Evolutionary conservation across 2,113 vertebrate species (phyloP).

Genomic region (Centropus bengalensis): DNA sequence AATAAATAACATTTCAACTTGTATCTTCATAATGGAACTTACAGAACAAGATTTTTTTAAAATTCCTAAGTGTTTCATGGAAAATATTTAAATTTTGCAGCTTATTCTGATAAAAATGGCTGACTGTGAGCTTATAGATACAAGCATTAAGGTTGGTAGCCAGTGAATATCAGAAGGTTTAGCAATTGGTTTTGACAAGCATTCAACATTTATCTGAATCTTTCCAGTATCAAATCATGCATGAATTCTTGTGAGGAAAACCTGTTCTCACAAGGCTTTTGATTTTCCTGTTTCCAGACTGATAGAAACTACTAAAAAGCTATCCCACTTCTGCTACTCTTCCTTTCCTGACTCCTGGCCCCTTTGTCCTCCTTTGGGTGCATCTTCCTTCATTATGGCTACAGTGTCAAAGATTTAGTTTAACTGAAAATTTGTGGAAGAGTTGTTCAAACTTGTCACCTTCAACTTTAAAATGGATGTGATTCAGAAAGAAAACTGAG

Average conservation of each 20-base stretch:
- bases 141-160: constrained; percentile 51
- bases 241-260: constrained; percentile 56
- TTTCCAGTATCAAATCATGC: constrained; percentile 50
- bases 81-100: constrained; percentile 33
- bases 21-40: background rate
- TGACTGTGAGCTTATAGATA: constrained; percentile 43
- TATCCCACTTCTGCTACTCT: background rate
- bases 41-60: background rate
- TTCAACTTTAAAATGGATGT: background rate
- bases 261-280: constrained; percentile 52
- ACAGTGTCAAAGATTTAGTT: background rate
- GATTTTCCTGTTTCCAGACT: constrained; percentile 7
- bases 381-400: background rate
- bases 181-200: constrained; percentile 67
- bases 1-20: background rate
- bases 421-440: background rate
- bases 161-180: constrained; percentile 61
- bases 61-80: background rate
- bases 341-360: background rate
- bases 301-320: constrained; percentile 15
- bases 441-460: background rate
- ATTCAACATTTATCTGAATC: constrained; percentile 68
- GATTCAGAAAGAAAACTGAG: background rate
- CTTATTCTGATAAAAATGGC: constrained; percentile 39
- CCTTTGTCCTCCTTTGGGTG: background rate